phyloP scores from a whole-genome alignment of 2,888 invertebrate genomes.

The Nephrotoma flavescens region DNA sequence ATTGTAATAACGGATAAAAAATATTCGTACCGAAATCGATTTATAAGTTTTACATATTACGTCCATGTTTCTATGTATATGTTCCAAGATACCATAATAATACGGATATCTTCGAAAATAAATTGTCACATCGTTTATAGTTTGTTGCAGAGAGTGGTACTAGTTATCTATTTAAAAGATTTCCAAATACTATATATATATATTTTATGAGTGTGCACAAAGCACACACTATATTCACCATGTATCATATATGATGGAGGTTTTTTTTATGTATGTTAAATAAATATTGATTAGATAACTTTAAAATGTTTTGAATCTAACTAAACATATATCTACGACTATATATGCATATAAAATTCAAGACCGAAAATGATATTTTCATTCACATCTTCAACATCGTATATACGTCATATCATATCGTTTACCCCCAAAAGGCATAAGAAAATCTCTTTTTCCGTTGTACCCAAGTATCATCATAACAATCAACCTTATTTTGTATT shows the following conservation, averaged over 20 bases:
- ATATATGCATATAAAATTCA: background rate
- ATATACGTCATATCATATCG: background rate
- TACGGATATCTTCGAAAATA: background rate
- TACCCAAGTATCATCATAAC: background rate
- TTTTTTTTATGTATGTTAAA: background rate
- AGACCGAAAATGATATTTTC: background rate
- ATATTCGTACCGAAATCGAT: background rate
- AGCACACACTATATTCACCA: background rate
- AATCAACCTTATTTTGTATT: background rate
- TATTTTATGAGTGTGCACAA: background rate
- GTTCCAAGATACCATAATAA: background rate
- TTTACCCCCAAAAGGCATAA: background rate
- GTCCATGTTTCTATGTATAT: background rate
- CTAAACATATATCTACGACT: background rate
- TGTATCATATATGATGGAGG: background rate
- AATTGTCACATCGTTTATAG: background rate
- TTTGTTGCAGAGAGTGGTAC: background rate
- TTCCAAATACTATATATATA: background rate
- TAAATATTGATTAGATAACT: background rate
- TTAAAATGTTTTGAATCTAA: background rate
- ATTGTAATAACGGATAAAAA: background rate
- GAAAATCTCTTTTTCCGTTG: background rate
- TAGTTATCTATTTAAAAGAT: background rate
- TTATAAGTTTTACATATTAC: background rate
- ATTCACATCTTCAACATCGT: background rate